These are phyloP conservation scores for Theonella swinhoei DNA, from an alignment of 37 sponge, comb jelly and placozoan species.

Conservation along the genomic window DNA sequence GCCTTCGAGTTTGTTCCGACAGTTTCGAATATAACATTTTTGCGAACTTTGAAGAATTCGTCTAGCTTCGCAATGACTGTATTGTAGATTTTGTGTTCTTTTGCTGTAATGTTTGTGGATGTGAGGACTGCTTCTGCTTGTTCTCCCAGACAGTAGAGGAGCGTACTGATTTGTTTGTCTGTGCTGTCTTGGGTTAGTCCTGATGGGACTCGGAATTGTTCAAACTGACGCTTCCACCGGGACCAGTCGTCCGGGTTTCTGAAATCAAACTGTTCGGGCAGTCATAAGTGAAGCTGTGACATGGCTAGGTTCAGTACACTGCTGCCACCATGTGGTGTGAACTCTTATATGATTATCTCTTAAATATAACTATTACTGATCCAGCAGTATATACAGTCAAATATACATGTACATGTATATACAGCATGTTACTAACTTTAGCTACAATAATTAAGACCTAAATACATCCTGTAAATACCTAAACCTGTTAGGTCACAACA, in stretches of 20 bases:
- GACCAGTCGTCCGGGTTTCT: conserved; percentile 27
- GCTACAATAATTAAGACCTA: no score
- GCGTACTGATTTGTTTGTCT: conserved; percentile 21
- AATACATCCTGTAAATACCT: no score
- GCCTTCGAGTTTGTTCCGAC: conserved; percentile 14
- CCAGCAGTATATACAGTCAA: no score
- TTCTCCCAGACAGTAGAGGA: conserved; percentile 40
- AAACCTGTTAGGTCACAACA: no score
- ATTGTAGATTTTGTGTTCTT: conserved; percentile 4
- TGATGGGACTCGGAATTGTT: conserved; percentile 19
- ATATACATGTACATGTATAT: no score
- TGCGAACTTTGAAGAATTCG: no score
- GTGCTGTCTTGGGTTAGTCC: neutral
- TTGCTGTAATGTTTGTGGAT: no score
- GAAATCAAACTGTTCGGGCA: conserved; percentile 4
- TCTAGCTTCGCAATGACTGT: conserved; percentile 16
- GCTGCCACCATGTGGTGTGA: conserved; percentile 36
- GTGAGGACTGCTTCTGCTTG: conserved; percentile 28
- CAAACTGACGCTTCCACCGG: conserved; percentile 8
- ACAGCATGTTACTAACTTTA: no score
- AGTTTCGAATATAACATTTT: no score
- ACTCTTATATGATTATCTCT: no score
- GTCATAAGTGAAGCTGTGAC: neutral
- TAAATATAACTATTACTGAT: no score
- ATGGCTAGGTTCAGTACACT: neutral